These are phyloP conservation scores for Falco peregrinus DNA, from an alignment of 2,797 vertebrate genomes.

Conservation along the genomic window DNA sequence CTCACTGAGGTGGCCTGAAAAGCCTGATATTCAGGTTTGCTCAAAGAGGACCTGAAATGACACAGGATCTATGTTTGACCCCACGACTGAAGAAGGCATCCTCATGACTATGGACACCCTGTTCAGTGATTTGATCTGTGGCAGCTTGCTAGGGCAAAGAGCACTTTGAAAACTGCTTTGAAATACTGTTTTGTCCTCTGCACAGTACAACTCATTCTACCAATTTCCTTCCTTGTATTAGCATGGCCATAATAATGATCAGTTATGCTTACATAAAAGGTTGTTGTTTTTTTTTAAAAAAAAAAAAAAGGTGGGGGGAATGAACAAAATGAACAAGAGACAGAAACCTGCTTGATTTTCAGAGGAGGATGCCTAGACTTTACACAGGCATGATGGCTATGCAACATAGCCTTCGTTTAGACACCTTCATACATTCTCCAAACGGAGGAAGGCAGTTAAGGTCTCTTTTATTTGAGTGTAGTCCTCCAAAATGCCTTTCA, in stretches of 20 bases:
- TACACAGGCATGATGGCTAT: not conserved
- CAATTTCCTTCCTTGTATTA: not conserved
- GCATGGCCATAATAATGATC: not conserved
- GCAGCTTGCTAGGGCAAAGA: not conserved
- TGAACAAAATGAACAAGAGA: not conserved
- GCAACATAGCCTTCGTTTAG: not conserved
- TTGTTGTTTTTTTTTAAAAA: too few relatives aligned
- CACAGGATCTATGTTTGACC: not conserved
- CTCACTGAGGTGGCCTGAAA: not conserved
- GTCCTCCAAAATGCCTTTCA: not conserved
- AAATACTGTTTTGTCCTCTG: not conserved
- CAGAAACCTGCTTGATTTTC: not conserved
- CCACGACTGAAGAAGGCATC: not conserved
- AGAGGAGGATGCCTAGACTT: not conserved
- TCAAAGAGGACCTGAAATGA: not conserved
- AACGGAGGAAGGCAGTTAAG: not conserved
- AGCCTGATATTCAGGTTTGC: constrained; percentile 18
- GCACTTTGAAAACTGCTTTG: not conserved
- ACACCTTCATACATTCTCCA: not conserved
- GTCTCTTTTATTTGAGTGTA: not conserved
- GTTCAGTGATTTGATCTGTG: not conserved
- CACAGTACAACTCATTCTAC: not conserved
- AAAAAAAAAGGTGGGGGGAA: too few relatives aligned
- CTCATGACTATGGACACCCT: not conserved
- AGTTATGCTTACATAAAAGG: not conserved